Percentiles rank a stretch among this genome's conserved stretches.
These are phyloP conservation scores for Epinotia nisella DNA, from an alignment of 2,888 invertebrate genomes.

Conservation along the genomic window DNA sequence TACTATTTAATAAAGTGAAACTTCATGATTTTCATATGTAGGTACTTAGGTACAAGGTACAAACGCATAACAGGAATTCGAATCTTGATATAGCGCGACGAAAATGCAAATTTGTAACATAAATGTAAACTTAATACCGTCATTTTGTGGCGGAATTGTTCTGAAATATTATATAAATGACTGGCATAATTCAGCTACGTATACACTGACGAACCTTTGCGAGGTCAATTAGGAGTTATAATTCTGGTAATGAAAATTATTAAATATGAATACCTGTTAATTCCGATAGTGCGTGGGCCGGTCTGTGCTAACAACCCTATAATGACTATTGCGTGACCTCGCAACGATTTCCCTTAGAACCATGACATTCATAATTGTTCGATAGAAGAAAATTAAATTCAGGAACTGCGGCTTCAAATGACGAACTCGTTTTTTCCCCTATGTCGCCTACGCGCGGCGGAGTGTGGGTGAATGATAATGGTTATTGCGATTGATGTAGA, in stretches of 20 bases:
- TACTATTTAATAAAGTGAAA: background rate
- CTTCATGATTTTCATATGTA: background rate
- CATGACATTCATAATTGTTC: conserved; percentile 72
- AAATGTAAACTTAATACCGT: background rate
- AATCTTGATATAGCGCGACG: too few relatives aligned
- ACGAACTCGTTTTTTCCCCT: conserved; percentile 36
- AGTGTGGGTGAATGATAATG: conserved; percentile 43
- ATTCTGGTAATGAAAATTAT: conserved; percentile 35
- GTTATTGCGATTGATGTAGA: conserved; percentile 48
- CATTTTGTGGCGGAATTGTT: conserved; percentile 5
- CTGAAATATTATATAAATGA: conserved; percentile 21
- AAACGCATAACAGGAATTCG: background rate
- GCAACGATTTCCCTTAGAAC: conserved; percentile 61
- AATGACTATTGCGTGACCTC: conserved; percentile 70
- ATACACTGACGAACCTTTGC: conserved; percentile 23
- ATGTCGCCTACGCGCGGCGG: conserved; percentile 35
- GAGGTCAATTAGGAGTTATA: conserved; percentile 18
- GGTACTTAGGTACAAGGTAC: background rate
- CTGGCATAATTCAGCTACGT: conserved; percentile 21
- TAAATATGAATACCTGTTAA: conserved; percentile 31
- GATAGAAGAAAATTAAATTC: conserved; percentile 51
- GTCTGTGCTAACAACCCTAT: conserved; percentile 20
- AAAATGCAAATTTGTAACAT: background rate
- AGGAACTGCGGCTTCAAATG: conserved; percentile 24
- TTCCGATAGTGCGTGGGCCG: conserved; percentile 28